Conservation (phyloP, 2,797 vertebrate genomes). For the Gouania willdenowi region DNA sequence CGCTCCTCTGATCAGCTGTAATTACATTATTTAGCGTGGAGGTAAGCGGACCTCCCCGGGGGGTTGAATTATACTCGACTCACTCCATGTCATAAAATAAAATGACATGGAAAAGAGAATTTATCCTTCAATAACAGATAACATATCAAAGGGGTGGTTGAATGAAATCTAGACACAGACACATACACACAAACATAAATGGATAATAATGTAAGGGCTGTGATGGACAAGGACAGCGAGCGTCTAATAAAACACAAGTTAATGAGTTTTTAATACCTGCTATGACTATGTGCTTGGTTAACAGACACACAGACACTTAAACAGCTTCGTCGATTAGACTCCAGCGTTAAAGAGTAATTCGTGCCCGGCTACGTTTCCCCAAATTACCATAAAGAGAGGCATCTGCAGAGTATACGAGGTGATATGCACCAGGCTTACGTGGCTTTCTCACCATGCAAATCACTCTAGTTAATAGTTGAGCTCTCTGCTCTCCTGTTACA, state of each 20-base stretch:
- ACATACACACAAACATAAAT: slow-evolving; percentile 20
- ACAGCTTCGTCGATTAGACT: too few species aligned
- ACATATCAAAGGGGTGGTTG: slow-evolving; percentile 66
- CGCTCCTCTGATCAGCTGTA: slow-evolving; percentile 66
- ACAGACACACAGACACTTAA: slow-evolving; percentile 17
- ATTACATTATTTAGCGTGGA: slow-evolving; percentile 69
- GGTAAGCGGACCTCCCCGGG: slow-evolving; percentile 68
- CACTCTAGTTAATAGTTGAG: slow-evolving; percentile 44
- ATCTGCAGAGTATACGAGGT: slow-evolving; percentile 39
- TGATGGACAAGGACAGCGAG: slow-evolving; percentile 51
- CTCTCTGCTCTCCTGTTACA: slow-evolving; percentile 48
- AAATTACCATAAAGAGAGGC: slow-evolving; percentile 32
- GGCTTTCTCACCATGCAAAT: slow-evolving; percentile 40
- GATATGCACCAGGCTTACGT: slow-evolving; percentile 40
- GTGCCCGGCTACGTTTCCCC: slow-evolving; percentile 39
- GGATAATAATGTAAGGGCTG: slow-evolving; percentile 69
- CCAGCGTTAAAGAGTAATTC: slow-evolving; percentile 52
- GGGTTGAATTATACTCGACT: slow-evolving; percentile 67
- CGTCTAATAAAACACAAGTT: slow-evolving; percentile 68
- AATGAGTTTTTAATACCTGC: slow-evolving; percentile 65
- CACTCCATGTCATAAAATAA: slow-evolving; percentile 62
- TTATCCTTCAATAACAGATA: slow-evolving; percentile 75
- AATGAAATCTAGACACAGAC: slow-evolving; percentile 55
- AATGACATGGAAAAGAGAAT: slow-evolving; percentile 75
- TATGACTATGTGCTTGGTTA: slow-evolving; percentile 52